Percentiles rank a stretch among this genome's conserved stretches.
These are phyloP conservation scores for Halcyon badia DNA, from an alignment of 2,797 vertebrate species.

Conservation along the genomic window DNA sequence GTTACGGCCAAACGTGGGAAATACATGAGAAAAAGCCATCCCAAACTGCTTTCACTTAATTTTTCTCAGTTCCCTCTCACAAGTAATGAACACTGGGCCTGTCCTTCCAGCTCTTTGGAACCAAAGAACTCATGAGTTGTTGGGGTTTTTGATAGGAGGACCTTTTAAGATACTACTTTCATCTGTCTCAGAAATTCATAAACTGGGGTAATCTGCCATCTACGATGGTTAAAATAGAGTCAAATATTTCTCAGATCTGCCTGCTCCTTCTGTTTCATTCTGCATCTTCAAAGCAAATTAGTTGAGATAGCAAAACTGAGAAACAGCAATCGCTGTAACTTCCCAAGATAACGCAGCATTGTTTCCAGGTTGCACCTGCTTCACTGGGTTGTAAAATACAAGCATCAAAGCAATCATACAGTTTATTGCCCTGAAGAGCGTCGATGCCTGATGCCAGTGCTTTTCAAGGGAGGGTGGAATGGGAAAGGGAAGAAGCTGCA, in stretches of 20 bases:
- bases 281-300: neutral
- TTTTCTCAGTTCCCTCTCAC: neutral
- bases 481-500: neutral
- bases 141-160: neutral
- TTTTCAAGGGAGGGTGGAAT: neutral
- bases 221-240: neutral
- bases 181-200: neutral
- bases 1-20: neutral
- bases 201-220: neutral
- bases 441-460: neutral
- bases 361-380: conserved; percentile 1
- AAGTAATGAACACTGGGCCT: neutral
- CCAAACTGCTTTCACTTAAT: neutral
- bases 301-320: neutral
- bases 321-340: neutral
- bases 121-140: neutral
- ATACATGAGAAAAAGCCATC: neutral
- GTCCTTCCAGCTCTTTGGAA: neutral
- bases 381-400: neutral
- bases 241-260: neutral
- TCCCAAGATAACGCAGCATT: neutral
- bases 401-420: neutral
- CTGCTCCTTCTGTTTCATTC: neutral
- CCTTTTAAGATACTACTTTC: neutral
- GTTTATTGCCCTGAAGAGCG: neutral